Base-by-base conservation (phyloP, 1,140 invertebrate species). In the Drosophila burlai region DNA sequence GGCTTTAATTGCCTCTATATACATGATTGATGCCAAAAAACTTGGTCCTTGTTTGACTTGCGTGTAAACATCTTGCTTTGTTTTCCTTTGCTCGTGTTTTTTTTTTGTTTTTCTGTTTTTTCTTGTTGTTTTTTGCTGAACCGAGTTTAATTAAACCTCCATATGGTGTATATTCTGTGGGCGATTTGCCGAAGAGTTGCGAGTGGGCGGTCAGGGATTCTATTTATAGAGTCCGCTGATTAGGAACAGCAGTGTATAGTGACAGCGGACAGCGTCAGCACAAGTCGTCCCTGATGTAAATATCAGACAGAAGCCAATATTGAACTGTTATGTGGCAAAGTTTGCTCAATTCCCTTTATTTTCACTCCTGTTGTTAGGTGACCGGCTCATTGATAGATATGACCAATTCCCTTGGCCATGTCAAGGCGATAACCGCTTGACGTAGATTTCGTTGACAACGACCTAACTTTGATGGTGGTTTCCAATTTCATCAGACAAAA, bases 81-180 rank as follows among this genome's bases (percentile, higher is more conserved):
- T 58, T 71, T 69, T 73, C 38, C 29, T 46, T 50, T 16, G 52
- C 43, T 47, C n/a, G 10, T 65, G 24, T 11, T n/a, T 46, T 46
- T 29, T 13, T 3, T 11, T 36, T 2, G 34, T 15, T 46, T 42
- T 29, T 34, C 34, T 11, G 10, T 40, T 15, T 46, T 36, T 31
- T 31, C 10, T 26, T 67, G 10, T 54, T 1, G 34, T 42, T 76
- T 76, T 76, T 38, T 57, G 49, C 63, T 38, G 40, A 55, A 46
- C 9, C 58, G 11, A 45, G 76, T 79, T 79, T 79, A 79, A 79
- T 79, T 79, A 79, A 79, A 72, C 60, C 59, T 47, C 46, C 76
- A 79, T 79, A 79, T 79, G 76, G 58, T 69, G 71, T 60, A 61
- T 47, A 63, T 60, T 63, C 57, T 61, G 62, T 38, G 50, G 26